Conservation (phyloP, 1,140 invertebrate species). For the Zaprionus lachaisei region DNA sequence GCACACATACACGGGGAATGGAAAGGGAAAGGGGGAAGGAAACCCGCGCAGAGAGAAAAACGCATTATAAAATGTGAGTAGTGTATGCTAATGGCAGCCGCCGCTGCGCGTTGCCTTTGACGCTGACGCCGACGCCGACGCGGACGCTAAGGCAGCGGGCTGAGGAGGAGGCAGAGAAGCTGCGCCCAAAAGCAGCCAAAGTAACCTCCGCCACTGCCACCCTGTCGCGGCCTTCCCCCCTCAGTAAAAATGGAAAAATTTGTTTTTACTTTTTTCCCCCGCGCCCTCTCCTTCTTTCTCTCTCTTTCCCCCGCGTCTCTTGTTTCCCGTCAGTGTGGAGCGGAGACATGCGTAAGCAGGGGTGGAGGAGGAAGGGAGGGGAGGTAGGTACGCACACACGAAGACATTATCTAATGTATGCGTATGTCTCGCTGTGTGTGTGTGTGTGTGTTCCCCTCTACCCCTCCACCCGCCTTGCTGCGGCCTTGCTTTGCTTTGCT, state of each 20-base stretch:
- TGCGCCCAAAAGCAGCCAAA: slow-evolving; percentile 12
- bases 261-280: slow-evolving; percentile 52
- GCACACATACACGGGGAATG: slow-evolving; percentile 22
- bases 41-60: slow-evolving; percentile 49
- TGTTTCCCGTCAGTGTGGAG: slow-evolving; percentile 14
- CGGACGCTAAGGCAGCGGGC: not conserved
- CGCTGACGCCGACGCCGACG: slow-evolving; percentile 23
- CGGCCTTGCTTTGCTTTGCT: not conserved
- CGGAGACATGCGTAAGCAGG: slow-evolving; percentile 16
- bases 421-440: slow-evolving; percentile 38
- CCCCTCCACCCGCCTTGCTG: not conserved
- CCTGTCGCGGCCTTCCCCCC: not conserved
- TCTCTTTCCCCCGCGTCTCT: not conserved
- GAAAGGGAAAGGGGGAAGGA: slow-evolving; percentile 7
- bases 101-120: slow-evolving; percentile 57
- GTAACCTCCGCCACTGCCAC: not conserved
- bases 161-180: not conserved
- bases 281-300: not conserved
- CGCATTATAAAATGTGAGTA: slow-evolving; percentile 79
- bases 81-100: slow-evolving; percentile 80
- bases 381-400: not conserved
- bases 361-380: too few species aligned
- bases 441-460: slow-evolving; percentile 22
- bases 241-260: slow-evolving; percentile 77
- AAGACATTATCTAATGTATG: slow-evolving; percentile 39